Evolutionary conservation across 2,888 invertebrate species (phyloP), one percentile per base, ranked within the genome.

Genomic region (Disparrhopalites patrizii): DNA sequence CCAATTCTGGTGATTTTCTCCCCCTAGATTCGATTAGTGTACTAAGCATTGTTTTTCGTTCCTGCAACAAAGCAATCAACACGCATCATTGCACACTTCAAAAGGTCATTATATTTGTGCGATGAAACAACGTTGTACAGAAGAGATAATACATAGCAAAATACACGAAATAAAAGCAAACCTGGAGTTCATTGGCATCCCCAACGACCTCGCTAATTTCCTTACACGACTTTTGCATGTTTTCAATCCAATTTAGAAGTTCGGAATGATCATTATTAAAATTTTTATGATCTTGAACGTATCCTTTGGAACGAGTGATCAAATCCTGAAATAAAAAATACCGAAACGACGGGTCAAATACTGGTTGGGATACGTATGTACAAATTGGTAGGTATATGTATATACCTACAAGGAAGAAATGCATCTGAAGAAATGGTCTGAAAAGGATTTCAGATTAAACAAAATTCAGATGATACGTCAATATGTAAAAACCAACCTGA

Each of bases 191-290:
- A 55, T 86, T 85, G 69, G 93, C 85, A 77, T 95, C 93, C 1
- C 93, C 93, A 2, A 91, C 89, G 68, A 92, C 87, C 79, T 91
- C 90, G 75, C 89, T 89, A 54, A 91, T 83, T 71, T 87, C 86
- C 78, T 87, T 86, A 28, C 94, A 80, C 73, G 91, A 88, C 51
- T 85, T 84, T 56, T 88, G 85, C 77, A 89, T 87, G 8, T 83
- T 81, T 54, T 86, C 84, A 8, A 95, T 82, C 87, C 90, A 91
- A 57, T 85, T 84, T 65, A 88, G 82, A 79, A 93, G 90, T 30
- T 85, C 82, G 23, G 84, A 83, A 75, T 89, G 90, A 68, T 88
- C 86, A 31, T 84, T 83, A 77, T 90, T 87, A 78, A 94, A 96
- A 0, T 83, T 80, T 76, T 86, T 85, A 76, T 96, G 96, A 77